These are phyloP conservation scores for Cryptoprocta ferox DNA, from an alignment of 2,797 vertebrate genomes.

Conservation along the genomic window DNA sequence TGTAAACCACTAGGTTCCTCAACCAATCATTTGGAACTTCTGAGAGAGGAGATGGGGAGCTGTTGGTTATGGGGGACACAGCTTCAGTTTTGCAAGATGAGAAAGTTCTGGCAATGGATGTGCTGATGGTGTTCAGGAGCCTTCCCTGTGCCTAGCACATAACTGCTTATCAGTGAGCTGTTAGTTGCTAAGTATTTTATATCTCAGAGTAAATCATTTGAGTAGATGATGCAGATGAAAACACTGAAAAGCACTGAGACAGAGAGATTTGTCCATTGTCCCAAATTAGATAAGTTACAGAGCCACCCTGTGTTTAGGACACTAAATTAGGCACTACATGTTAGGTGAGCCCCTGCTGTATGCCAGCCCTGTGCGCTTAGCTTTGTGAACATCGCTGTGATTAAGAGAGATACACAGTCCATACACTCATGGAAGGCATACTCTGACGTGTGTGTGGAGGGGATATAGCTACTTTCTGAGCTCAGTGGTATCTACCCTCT, in stretches of 20 bases:
- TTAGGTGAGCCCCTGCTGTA: background rate
- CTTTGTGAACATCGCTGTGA: background rate
- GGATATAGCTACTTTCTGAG: background rate
- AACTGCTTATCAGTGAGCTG: background rate
- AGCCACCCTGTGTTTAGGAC: background rate
- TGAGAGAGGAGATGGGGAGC: background rate
- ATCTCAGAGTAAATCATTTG: background rate
- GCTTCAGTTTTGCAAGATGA: no score
- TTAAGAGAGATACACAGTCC: rapidly evolving
- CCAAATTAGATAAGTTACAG: background rate
- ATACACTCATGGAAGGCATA: no score
- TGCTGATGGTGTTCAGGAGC: no score
- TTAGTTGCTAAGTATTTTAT: background rate
- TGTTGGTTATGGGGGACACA: no score
- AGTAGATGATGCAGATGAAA: background rate
- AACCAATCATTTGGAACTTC: background rate
- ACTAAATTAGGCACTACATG: background rate
- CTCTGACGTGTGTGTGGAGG: no score
- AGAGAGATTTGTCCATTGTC: background rate
- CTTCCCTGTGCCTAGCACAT: background rate
- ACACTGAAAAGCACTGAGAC: background rate
- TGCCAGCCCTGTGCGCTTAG: background rate
- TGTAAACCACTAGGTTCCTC: background rate
- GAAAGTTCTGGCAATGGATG: no score
- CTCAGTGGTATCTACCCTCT: no score